phyloP scores from a whole-genome alignment of 2,797 vertebrate genomes.

The Rhinatrema bivittatum region DNA sequence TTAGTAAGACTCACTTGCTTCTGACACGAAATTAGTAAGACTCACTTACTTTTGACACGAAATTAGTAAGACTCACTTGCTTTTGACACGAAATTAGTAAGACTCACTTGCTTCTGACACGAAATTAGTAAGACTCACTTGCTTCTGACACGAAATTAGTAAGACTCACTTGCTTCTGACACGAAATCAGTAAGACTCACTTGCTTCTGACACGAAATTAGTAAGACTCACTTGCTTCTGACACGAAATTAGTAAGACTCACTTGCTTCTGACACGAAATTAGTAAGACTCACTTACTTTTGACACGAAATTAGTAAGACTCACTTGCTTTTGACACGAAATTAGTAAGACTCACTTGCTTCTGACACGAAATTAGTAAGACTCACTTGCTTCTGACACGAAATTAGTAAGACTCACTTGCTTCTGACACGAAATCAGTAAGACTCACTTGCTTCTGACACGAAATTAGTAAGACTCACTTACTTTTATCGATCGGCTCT shows the following conservation, averaged over 20 bases:
- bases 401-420: slow-evolving; percentile 46
- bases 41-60: slow-evolving; percentile 86
- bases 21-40: slow-evolving; percentile 48
- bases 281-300: slow-evolving; percentile 66
- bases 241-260: rapidly evolving
- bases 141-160: slow-evolving; percentile 77
- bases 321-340: slow-evolving; percentile 89
- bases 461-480: slow-evolving; percentile 18
- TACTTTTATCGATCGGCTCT: slow-evolving; percentile 93
- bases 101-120: slow-evolving; percentile 83
- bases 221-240: slow-evolving; percentile 73
- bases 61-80: slow-evolving; percentile 53
- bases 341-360: slow-evolving; percentile 58
- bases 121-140: slow-evolving; percentile 32
- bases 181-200: slow-evolving; percentile 18
- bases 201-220: slow-evolving; percentile 83
- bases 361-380: slow-evolving; percentile 51
- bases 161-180: slow-evolving; percentile 78
- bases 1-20: slow-evolving; percentile 59
- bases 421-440: slow-evolving; percentile 68
- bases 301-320: slow-evolving; percentile 23
- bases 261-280: slow-evolving; percentile 89
- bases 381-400: slow-evolving; percentile 83
- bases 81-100: slow-evolving; percentile 59
- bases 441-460: slow-evolving; percentile 65